These are phyloP conservation scores for Chloroclysta siterata DNA, from an alignment of 2,888 invertebrate species.

Conservation along the genomic window DNA sequence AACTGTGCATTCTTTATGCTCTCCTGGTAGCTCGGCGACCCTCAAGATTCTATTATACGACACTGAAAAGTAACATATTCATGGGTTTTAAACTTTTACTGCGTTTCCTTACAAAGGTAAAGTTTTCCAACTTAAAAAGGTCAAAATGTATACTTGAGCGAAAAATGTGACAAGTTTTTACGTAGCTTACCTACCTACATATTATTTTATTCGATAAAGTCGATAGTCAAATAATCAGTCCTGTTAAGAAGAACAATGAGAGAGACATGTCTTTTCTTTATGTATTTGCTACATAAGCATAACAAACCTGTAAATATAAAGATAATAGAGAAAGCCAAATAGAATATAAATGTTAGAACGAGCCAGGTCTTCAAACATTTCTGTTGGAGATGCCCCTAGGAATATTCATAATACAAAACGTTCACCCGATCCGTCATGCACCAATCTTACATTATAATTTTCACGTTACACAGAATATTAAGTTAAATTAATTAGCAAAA, in stretches of 20 bases:
- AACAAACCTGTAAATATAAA: too few relatives aligned
- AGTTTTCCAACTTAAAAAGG: not conserved
- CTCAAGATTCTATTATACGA: constrained; percentile 56
- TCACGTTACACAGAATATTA: constrained; percentile 2
- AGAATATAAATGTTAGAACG: too few relatives aligned
- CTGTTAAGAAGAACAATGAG: too few relatives aligned
- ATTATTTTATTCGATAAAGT: too few relatives aligned
- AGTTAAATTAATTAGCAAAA: constrained; percentile 11
- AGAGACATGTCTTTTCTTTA: too few relatives aligned
- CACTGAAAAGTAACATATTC: constrained; percentile 54
- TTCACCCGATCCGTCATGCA: constrained; percentile 3
- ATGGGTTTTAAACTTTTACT: constrained; percentile 53
- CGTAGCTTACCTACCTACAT: not conserved
- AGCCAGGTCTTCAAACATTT: too few relatives aligned
- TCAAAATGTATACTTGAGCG: not conserved
- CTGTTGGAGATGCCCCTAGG: too few relatives aligned
- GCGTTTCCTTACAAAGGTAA: constrained; percentile 28
- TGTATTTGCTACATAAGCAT: too few relatives aligned
- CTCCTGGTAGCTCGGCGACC: constrained; percentile 54
- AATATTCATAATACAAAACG: not conserved
- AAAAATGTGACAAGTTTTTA: not conserved
- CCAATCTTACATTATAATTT: not conserved
- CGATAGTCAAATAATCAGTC: too few relatives aligned
- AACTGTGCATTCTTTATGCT: constrained; percentile 61
- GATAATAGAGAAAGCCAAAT: too few relatives aligned